A percentile compares a stretch with the other conserved stretches of the same genome.
These are phyloP conservation scores for western clawed frog (Xenopus tropicalis) DNA, from an alignment of 2,113 vertebrate species.

Conservation along the genomic window DNA sequence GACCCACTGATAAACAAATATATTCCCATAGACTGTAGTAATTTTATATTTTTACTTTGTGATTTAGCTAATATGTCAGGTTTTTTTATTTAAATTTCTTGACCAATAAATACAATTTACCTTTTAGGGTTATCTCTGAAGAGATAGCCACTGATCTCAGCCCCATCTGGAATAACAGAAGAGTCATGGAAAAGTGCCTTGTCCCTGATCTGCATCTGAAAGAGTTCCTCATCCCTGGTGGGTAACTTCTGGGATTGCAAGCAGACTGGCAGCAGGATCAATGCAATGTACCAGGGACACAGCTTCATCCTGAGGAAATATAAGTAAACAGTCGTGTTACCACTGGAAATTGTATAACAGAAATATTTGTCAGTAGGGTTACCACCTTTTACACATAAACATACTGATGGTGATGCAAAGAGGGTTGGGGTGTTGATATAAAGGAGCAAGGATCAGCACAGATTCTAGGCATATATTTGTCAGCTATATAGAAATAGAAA, in stretches of 20 bases:
- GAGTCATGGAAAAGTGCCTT: constrained; percentile 89
- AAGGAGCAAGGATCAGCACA: too few relatives aligned
- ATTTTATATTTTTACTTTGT: too few relatives aligned
- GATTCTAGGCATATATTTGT: too few relatives aligned
- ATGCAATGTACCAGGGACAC: constrained; percentile 57
- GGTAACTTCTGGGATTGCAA: constrained; percentile 84
- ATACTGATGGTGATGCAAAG: too few relatives aligned
- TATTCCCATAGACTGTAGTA: too few relatives aligned
- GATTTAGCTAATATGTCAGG: too few relatives aligned
- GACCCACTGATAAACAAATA: too few relatives aligned
- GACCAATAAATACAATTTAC: constrained; percentile 63
- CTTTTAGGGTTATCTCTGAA: constrained; percentile 94
- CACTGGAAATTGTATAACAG: neutral
- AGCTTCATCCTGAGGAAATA: constrained; percentile 76
- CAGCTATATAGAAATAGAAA: too few relatives aligned
- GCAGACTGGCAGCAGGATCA: constrained; percentile 66
- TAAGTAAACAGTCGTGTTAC: constrained; percentile 24
- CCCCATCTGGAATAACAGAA: constrained; percentile 89
- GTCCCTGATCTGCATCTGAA: constrained; percentile 96
- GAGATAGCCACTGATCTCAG: constrained; percentile 91
- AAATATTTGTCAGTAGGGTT: too few relatives aligned
- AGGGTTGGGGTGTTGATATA: too few relatives aligned
- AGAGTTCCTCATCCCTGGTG: constrained; percentile 92
- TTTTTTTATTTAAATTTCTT: too few relatives aligned
- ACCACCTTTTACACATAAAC: too few relatives aligned